Evolutionary conservation across 2,888 invertebrate genomes (phyloP).

Genomic region (Meteorus cinctellus): DNA sequence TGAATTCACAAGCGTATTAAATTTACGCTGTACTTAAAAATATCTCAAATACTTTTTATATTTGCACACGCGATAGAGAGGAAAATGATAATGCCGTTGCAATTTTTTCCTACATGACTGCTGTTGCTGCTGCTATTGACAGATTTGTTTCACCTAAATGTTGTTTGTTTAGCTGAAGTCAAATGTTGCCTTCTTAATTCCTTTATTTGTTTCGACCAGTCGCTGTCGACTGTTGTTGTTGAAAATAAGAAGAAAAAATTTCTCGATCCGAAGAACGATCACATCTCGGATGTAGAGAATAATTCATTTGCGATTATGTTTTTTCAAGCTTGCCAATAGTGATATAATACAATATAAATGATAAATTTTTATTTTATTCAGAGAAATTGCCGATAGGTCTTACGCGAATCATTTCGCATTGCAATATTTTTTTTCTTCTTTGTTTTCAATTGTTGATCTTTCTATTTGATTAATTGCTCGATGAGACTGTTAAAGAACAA

Average conservation of each 20-base stretch:
- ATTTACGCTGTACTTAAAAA: slow-evolving; percentile 35
- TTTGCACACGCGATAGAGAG: slow-evolving; percentile 8
- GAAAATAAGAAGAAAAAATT: slow-evolving; percentile 58
- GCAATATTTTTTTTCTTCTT: slow-evolving; percentile 22
- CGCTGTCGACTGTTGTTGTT: slow-evolving; percentile 46
- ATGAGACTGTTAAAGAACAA: slow-evolving; percentile 33
- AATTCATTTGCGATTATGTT: slow-evolving; percentile 54
- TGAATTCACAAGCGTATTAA: slow-evolving; percentile 17
- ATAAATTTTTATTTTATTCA: slow-evolving; percentile 32
- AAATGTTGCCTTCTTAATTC: slow-evolving; percentile 57
- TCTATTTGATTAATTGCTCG: slow-evolving; percentile 25
- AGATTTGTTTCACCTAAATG: slow-evolving; percentile 72
- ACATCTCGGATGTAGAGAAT: slow-evolving; percentile 61
- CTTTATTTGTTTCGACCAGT: slow-evolving; percentile 39
- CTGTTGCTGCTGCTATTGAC: slow-evolving; percentile 9
- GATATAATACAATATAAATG: slow-evolving; percentile 42
- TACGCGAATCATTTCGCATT: slow-evolving; percentile 23
- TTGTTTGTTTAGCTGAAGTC: slow-evolving; percentile 70
- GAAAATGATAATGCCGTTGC: not conserved
- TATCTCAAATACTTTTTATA: slow-evolving; percentile 24
- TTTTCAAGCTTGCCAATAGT: slow-evolving; percentile 65
- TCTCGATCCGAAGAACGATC: slow-evolving; percentile 59
- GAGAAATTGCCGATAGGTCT: slow-evolving; percentile 22
- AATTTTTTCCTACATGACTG: not conserved
- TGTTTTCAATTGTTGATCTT: slow-evolving; percentile 38